Base-by-base conservation (phyloP, 2,113 vertebrate genomes). In the Meles meles region DNA sequence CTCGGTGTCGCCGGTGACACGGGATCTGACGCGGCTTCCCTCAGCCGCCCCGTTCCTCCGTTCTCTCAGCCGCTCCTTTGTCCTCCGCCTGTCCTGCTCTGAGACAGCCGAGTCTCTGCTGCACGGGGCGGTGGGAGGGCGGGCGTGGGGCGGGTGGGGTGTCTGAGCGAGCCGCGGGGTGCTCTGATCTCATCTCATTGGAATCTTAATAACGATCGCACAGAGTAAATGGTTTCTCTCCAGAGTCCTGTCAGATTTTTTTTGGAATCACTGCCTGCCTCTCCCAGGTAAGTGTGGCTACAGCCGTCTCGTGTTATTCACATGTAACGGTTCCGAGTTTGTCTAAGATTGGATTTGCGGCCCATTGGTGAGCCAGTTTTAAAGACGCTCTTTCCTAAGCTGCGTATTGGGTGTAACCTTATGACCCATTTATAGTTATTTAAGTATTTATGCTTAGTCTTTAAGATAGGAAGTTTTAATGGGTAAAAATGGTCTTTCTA, bases 211-310 rank as follows among this genome's bases (percentile, higher is more conserved):
- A 55, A 39, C 9, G 11, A 34, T 82, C 47, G 95, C 87, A 88
- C 99, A 99, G 99, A 90, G 99, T 99, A 7, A 99, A 99, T 88
- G 99, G 99, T 23, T 99, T 99, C 98, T 99, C 99, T 90, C 99
- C 99, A 88, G 99, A 99, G 95, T 99, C 99, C 0, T 99, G 99
- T 76, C 99, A 99, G 98, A 98, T 99, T 57, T 99, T 99, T 98
- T 99, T 99, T 98, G 99, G 99, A 83, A 98, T 99, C 71, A 99
- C 99, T 57, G 99, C 99, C 83, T 99, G 99, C 98, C 99, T 99
- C 57, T 99, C 99, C 95, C 99, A 99, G 98, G 99, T 99, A 98
- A 98, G 99, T 97, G 94, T 61, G 42, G 37, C 72, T 83, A 25
- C 20, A 12, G 12, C 17, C 0, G 20, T 57, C 17, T 27, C 25